These are phyloP conservation scores for Varroa destructor DNA, from an alignment of 1,140 invertebrate species.

Conservation along the genomic window DNA sequence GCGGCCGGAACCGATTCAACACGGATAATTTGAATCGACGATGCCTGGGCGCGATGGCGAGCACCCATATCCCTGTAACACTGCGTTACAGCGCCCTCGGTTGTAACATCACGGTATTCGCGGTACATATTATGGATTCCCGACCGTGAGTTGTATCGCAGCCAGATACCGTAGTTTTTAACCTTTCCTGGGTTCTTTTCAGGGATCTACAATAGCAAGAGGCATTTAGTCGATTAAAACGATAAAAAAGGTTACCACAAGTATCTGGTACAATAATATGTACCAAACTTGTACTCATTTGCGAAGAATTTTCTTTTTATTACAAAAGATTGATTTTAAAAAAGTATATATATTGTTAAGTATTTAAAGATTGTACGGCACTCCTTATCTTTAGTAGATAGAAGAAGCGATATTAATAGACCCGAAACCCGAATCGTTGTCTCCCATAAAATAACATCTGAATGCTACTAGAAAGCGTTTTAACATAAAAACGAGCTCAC, in stretches of 20 bases:
- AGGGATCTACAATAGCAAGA: constrained; percentile 49
- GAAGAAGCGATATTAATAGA: too few relatives aligned
- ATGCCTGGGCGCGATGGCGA: constrained; percentile 86
- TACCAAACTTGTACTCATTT: too few relatives aligned
- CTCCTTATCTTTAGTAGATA: too few relatives aligned
- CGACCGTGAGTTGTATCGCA: constrained; percentile 85
- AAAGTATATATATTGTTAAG: too few relatives aligned
- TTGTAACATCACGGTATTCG: constrained; percentile 90
- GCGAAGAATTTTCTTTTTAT: too few relatives aligned
- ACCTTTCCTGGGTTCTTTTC: constrained; percentile 84
- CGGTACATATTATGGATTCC: constrained; percentile 99
- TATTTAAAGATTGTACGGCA: too few relatives aligned
- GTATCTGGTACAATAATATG: constrained; percentile 10
- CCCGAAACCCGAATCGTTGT: too few relatives aligned
- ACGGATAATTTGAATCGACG: constrained; percentile 95
- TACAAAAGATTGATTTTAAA: too few relatives aligned
- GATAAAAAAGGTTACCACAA: not conserved
- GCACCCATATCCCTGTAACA: constrained; percentile 99
- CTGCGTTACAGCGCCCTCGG: constrained; percentile 88
- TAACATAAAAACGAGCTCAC: too few relatives aligned
- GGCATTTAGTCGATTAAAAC: constrained; percentile 12
- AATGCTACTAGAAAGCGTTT: too few relatives aligned
- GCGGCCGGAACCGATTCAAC: constrained; percentile 74
- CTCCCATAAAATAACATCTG: too few relatives aligned
- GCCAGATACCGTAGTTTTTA: constrained; percentile 98